These are phyloP conservation scores for Mayetiola destructor DNA, from an alignment of 2,888 invertebrate species.

Conservation along the genomic window DNA sequence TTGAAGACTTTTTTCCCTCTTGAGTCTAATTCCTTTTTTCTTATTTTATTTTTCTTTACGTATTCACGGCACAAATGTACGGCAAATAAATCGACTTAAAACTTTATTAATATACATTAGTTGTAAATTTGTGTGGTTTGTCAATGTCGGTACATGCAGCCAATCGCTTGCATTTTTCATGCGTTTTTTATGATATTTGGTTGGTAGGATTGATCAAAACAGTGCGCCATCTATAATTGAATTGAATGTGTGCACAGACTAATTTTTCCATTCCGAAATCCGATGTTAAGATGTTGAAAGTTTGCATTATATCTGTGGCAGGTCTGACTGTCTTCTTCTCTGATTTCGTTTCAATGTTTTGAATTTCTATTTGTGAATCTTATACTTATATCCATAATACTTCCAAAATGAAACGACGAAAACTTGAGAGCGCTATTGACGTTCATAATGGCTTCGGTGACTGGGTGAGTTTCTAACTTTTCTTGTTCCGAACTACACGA, in stretches of 20 bases:
- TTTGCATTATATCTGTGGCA: too few species aligned
- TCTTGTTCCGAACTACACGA: neutral
- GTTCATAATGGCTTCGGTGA: constrained; percentile 27
- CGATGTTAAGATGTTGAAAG: too few species aligned
- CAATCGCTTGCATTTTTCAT: constrained; percentile 11
- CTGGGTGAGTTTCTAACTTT: constrained; percentile 21
- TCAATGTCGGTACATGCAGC: constrained; percentile 14
- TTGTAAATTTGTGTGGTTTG: constrained; percentile 13
- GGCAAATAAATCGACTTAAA: neutral
- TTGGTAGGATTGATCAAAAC: neutral
- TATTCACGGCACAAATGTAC: constrained; percentile 6
- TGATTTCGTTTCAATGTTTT: too few species aligned
- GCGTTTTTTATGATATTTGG: neutral
- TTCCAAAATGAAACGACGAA: constrained; percentile 12
- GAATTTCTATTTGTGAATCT: too few species aligned
- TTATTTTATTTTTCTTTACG: too few species aligned
- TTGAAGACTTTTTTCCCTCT: too few species aligned
- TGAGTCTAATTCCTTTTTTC: too few species aligned
- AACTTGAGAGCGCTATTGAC: constrained; percentile 13
- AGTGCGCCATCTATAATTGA: neutral
- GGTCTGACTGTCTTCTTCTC: too few species aligned
- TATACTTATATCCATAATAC: too few species aligned
- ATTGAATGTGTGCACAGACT: too few species aligned
- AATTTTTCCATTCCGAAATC: too few species aligned
- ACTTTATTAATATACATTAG: constrained; percentile 12